Conservation (phyloP, 2,888 invertebrate species). For the Scaptomyza caliginosa region DNA sequence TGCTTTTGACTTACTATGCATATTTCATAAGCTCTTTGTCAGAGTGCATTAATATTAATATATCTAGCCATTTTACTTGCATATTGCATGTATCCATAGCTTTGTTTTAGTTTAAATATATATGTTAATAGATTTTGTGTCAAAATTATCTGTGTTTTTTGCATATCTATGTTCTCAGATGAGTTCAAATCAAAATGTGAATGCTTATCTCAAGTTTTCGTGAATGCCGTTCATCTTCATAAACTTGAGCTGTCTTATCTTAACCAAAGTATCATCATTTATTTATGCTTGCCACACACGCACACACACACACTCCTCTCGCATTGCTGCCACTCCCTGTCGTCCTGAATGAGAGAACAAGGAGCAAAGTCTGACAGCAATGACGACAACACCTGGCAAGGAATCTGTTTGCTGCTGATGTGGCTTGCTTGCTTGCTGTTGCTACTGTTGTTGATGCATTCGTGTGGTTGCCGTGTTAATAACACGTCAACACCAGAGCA, state of each 20-base stretch:
- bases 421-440: background rate
- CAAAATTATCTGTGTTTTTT: background rate
- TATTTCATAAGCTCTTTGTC: slow-evolving; percentile 19
- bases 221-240: slow-evolving; percentile 36
- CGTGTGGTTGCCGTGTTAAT: slow-evolving; percentile 67
- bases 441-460: slow-evolving; percentile 46
- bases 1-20: slow-evolving; percentile 22
- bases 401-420: slow-evolving; percentile 10
- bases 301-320: background rate
- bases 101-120: background rate
- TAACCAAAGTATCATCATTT: slow-evolving; percentile 72
- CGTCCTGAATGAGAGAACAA: background rate
- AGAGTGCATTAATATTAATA: slow-evolving; percentile 28
- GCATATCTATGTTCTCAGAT: background rate
- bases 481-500: slow-evolving; percentile 65
- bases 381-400: slow-evolving; percentile 62
- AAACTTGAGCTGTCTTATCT: slow-evolving; percentile 48
- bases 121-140: background rate
- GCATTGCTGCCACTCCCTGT: slow-evolving; percentile 23
- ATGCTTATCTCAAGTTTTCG: slow-evolving; percentile 16
- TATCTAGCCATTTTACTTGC: background rate
- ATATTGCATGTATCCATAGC: background rate
- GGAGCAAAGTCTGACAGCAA: slow-evolving; percentile 26
- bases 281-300: slow-evolving; percentile 60
- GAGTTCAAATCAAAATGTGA: slow-evolving; percentile 10